phyloP scores from a whole-genome alignment of 1,140 invertebrate genomes.

The Leptinotarsa lineolata region DNA sequence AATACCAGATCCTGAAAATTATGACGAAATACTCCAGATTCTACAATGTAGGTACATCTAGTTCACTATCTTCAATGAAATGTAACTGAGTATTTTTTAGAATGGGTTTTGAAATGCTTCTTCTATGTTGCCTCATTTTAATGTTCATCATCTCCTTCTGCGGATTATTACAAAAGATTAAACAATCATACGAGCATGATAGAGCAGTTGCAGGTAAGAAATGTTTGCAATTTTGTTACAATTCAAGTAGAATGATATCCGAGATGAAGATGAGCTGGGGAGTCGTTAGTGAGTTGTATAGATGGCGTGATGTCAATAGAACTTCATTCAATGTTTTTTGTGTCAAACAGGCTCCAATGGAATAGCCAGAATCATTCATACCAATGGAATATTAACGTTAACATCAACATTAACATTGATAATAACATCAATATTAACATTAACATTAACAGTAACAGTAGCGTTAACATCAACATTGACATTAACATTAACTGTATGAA shows the following conservation, averaged over 20 bases:
- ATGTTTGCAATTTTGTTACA: neutral
- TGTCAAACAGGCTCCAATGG: too few relatives aligned
- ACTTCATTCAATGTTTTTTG: too few relatives aligned
- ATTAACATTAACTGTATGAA: too few relatives aligned
- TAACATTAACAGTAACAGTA: too few relatives aligned
- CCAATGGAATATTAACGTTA: too few relatives aligned
- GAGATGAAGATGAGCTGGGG: too few relatives aligned
- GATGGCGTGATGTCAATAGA: too few relatives aligned
- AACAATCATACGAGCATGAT: slow-evolving; percentile 41
- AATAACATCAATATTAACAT: too few relatives aligned
- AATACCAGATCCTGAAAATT: neutral
- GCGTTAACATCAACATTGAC: too few relatives aligned
- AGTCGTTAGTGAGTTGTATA: too few relatives aligned
- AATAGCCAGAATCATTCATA: too few relatives aligned
- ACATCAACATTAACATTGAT: too few relatives aligned
- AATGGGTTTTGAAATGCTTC: slow-evolving; percentile 50
- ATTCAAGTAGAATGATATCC: neutral
- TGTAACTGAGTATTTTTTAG: slow-evolving; percentile 23
- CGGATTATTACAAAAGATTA: slow-evolving; percentile 41
- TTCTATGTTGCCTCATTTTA: slow-evolving; percentile 36
- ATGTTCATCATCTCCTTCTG: slow-evolving; percentile 43
- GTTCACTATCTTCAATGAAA: neutral
- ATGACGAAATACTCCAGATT: slow-evolving; percentile 6
- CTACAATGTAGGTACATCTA: slow-evolving; percentile 8
- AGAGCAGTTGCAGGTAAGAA: slow-evolving; percentile 37